phyloP scores from a whole-genome alignment of 2,797 vertebrate species.

The Synanceia verrucosa region DNA sequence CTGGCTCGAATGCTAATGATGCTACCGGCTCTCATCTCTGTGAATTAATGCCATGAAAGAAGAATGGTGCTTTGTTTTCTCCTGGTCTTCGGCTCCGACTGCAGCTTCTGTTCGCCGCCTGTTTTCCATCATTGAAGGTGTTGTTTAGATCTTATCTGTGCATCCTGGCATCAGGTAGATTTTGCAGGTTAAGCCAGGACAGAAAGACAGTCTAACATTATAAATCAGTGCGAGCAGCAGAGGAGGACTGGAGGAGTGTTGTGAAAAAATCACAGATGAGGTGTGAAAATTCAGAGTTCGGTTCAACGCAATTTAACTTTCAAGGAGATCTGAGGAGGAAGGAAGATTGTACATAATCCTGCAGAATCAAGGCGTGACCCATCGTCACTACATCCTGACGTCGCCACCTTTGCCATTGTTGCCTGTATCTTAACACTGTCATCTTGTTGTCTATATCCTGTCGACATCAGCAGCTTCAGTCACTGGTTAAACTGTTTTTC shows the following conservation, averaged over 20 bases:
- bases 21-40: constrained; percentile 24
- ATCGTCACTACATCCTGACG: no score
- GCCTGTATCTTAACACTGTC: no score
- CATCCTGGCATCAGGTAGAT: neutral
- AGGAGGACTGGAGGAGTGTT: constrained; percentile 38
- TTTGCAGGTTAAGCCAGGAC: constrained; percentile 23
- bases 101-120: neutral
- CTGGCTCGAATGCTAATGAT: constrained; percentile 36
- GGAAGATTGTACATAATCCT: no score
- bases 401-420: no score
- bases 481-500: no score
- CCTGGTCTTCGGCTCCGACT: neutral
- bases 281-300: constrained; percentile 24
- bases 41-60: constrained; percentile 4
- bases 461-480: no score
- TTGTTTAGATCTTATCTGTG: neutral
- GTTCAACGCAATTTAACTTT: neutral
- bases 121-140: neutral
- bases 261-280: constrained; percentile 35
- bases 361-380: no score
- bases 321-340: no score
- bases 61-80: constrained; percentile 20
- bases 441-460: no score
- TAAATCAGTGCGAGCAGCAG: constrained; percentile 26
- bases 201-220: constrained; percentile 3